These are phyloP conservation scores for Sylvilagus bachmani DNA, from an alignment of 2,113 vertebrate species.

Conservation along the genomic window DNA sequence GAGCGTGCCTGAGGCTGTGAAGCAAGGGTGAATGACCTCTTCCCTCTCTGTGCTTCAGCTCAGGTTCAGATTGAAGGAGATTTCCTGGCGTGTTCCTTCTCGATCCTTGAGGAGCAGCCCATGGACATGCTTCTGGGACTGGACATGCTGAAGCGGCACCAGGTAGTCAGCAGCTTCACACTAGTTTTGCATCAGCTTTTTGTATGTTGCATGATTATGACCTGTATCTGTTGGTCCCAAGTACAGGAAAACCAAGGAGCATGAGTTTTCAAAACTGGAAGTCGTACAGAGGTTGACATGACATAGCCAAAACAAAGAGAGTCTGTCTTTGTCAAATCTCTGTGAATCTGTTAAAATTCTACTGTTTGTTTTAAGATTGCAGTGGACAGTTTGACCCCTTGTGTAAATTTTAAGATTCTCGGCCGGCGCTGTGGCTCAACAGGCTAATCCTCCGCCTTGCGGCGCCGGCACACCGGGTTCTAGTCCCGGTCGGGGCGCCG, in stretches of 20 bases:
- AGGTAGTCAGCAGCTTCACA: slow-evolving; percentile 88
- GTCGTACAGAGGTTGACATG: background rate
- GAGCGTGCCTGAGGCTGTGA: background rate
- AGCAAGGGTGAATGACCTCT: background rate
- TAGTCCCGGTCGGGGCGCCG: too few relatives aligned
- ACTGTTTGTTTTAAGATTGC: slow-evolving; percentile 11
- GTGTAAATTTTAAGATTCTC: slow-evolving; percentile 29
- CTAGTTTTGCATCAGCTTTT: background rate
- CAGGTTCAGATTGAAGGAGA: slow-evolving; percentile 99
- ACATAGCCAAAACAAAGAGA: background rate
- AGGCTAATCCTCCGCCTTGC: too few relatives aligned
- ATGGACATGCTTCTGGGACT: slow-evolving; percentile 99
- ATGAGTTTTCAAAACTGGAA: background rate
- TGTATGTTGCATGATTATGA: fast-evolving
- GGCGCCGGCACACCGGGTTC: too few relatives aligned
- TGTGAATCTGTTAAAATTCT: slow-evolving; percentile 12
- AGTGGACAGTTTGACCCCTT: background rate
- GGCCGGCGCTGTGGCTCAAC: too few relatives aligned
- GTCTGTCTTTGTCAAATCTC: slow-evolving; percentile 9
- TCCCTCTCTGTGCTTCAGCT: slow-evolving; percentile 88
- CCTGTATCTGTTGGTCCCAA: background rate
- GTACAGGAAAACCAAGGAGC: background rate
- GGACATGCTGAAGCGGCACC: slow-evolving; percentile 99
- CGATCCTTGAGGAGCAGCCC: slow-evolving; percentile 98
- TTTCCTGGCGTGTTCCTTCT: slow-evolving; percentile 98